Conservation (phyloP, 2,113 vertebrate species). For the Rhagologus leucostigma region DNA sequence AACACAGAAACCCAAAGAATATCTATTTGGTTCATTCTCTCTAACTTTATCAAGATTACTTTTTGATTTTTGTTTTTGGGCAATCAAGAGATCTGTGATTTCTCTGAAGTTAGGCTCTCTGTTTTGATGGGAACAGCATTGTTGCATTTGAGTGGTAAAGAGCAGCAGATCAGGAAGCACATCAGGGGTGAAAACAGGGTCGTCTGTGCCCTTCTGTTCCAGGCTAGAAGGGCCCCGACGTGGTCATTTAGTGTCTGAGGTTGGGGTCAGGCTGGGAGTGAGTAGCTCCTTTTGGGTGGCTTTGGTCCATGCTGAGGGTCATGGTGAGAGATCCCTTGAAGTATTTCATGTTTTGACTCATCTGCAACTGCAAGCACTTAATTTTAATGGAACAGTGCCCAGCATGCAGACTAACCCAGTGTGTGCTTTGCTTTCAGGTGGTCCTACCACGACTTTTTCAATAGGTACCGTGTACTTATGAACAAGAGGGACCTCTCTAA, state of each 20-base stretch:
- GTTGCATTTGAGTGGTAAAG: neutral
- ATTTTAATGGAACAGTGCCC: neutral
- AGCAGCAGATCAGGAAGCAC: neutral
- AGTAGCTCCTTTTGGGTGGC: neutral
- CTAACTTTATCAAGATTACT: neutral
- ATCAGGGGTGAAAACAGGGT: neutral
- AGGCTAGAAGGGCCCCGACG: neutral
- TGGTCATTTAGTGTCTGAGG: neutral
- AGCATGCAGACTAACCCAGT: neutral
- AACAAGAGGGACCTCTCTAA: conserved; percentile 78
- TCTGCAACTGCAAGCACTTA: fast-evolving
- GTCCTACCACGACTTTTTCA: conserved; percentile 94
- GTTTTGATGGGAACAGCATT: fast-evolving
- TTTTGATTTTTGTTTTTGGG: neutral
- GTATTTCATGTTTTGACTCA: fast-evolving
- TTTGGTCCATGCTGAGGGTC: neutral
- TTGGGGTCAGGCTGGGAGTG: neutral
- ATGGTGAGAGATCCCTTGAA: neutral
- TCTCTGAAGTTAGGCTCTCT: neutral
- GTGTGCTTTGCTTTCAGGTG: conserved; percentile 76
- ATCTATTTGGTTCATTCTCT: neutral
- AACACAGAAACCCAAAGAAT: neutral
- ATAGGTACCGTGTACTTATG: conserved; percentile 88
- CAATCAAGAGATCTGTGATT: fast-evolving
- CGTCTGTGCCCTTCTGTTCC: neutral